Percentiles rank a stretch among this genome's conserved stretches.
Conservation (phyloP, 1,140 invertebrate genomes). For the Andricus grossulariae region DNA sequence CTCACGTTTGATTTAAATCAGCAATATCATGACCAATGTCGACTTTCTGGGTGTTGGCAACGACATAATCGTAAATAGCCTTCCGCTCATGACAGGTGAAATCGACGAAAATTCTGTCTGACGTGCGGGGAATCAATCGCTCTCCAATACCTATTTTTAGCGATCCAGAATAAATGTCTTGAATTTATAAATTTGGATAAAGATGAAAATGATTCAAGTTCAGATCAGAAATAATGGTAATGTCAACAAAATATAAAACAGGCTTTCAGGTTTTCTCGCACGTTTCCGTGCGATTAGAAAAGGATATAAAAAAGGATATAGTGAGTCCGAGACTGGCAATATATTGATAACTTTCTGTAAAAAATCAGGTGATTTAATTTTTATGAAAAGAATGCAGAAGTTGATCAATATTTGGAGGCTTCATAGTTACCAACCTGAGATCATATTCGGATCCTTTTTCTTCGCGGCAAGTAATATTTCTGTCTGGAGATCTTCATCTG, state of each 20-base stretch:
- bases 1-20: slow-evolving; percentile 67
- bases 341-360: slow-evolving; percentile 69
- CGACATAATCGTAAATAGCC: slow-evolving; percentile 74
- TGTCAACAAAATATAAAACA: slow-evolving; percentile 43
- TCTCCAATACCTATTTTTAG: slow-evolving; percentile 69
- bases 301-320: slow-evolving; percentile 74
- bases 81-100: slow-evolving; percentile 76
- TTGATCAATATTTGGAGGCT: neutral
- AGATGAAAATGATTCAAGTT: slow-evolving; percentile 35
- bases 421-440: slow-evolving; percentile 58
- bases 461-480: slow-evolving; percentile 67
- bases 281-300: slow-evolving; percentile 53
- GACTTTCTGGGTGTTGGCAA: slow-evolving; percentile 69
- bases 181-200: slow-evolving; percentile 41
- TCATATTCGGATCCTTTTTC: slow-evolving; percentile 56
- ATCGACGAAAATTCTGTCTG: slow-evolving; percentile 74
- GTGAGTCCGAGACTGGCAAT: slow-evolving; percentile 62
- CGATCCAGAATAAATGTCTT: slow-evolving; percentile 50
- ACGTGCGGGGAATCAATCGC: slow-evolving; percentile 75
- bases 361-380: slow-evolving; percentile 63
- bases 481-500: slow-evolving; percentile 73
- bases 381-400: slow-evolving; percentile 15
- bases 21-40: slow-evolving; percentile 68
- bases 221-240: slow-evolving; percentile 39
- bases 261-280: slow-evolving; percentile 28